Percentiles rank a stretch among this genome's conserved stretches.
phyloP scores from a whole-genome alignment of 2,888 invertebrate species.

The Steinernema carpocapsae region DNA sequence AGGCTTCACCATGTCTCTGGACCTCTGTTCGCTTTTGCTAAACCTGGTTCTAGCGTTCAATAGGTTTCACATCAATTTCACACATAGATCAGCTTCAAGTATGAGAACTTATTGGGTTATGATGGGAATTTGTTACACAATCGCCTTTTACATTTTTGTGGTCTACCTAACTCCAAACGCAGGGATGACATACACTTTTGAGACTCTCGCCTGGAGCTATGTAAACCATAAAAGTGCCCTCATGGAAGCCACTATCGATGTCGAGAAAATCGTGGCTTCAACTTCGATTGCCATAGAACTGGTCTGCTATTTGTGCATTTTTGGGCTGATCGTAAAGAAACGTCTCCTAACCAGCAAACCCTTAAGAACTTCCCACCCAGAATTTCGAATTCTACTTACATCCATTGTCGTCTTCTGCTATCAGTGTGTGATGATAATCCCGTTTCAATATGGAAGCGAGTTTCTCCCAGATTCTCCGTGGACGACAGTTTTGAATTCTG shows the following conservation, averaged over 20 bases:
- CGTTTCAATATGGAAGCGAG: background rate
- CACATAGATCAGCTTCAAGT: background rate
- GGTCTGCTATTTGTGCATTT: background rate
- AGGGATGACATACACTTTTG: background rate
- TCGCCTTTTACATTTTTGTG: background rate
- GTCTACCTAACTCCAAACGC: background rate
- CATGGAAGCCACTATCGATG: background rate
- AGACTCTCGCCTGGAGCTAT: background rate
- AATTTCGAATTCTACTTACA: background rate
- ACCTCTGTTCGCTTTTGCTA: background rate
- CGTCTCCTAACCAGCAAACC: background rate
- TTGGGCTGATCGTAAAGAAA: background rate
- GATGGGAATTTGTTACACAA: background rate
- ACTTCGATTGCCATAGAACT: background rate
- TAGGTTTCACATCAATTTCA: background rate
- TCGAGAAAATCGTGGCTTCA: background rate
- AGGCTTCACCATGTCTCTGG: background rate
- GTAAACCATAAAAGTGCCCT: background rate
- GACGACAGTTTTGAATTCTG: no score
- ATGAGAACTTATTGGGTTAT: background rate
- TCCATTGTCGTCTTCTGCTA: background rate
- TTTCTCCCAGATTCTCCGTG: background rate
- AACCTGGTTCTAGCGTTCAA: background rate
- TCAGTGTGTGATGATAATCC: background rate
- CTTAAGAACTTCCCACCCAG: background rate